phyloP scores from a whole-genome alignment of 2,797 vertebrate genomes.

The Pangasius djambal region DNA sequence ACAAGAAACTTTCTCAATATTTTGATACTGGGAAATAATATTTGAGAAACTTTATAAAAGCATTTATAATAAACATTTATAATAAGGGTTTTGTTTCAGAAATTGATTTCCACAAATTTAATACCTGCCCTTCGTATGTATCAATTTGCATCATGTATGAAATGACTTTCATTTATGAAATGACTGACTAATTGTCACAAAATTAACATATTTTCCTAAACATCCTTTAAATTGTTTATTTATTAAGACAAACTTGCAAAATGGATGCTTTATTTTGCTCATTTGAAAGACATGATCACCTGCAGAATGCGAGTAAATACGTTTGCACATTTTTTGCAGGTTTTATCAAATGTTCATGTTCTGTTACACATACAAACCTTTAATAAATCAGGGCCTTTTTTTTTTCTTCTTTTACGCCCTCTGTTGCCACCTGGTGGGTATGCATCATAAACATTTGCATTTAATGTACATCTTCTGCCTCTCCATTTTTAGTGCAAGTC shows the following conservation, averaged over 20 bases:
- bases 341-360: not conserved
- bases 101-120: not conserved
- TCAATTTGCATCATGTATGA: not conserved
- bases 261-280: not conserved
- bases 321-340: not conserved
- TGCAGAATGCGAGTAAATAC: not conserved
- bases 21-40: not conserved
- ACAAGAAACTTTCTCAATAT: not conserved
- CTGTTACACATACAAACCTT: not conserved
- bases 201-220: not conserved
- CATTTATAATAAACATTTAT: not conserved
- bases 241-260: not conserved
- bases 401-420: not conserved
- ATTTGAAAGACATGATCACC: not conserved
- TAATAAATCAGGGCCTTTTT: not conserved
- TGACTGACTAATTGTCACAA: not conserved
- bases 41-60: not conserved
- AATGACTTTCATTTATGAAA: not conserved
- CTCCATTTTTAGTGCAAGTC: not conserved
- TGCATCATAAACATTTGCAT: not conserved
- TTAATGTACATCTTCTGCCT: not conserved
- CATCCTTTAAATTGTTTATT: not conserved
- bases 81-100: not conserved
- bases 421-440: not conserved
- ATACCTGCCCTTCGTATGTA: not conserved